phyloP scores from a whole-genome alignment of 2,113 vertebrate species.

The Charina bottae region DNA sequence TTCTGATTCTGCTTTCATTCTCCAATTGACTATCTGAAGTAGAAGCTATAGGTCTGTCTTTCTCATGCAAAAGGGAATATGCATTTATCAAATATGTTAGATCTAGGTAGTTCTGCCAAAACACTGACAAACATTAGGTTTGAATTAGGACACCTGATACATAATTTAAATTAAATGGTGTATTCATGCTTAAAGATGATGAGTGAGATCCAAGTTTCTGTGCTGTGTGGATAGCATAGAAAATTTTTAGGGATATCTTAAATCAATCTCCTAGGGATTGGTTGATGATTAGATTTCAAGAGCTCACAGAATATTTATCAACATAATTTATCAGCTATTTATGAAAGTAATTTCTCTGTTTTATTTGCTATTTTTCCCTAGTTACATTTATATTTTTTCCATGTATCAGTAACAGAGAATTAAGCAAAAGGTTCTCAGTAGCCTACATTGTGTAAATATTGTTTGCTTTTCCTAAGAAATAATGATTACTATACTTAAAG shows the following conservation, averaged over 20 bases:
- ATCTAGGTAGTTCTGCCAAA: neutral
- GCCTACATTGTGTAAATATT: constrained; percentile 13
- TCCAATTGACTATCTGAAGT: neutral
- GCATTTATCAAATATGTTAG: neutral
- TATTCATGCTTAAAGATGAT: neutral
- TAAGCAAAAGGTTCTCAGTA: neutral
- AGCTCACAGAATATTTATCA: constrained; percentile 19
- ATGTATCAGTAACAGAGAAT: constrained; percentile 9
- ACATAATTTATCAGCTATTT: neutral
- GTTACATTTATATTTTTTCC: neutral
- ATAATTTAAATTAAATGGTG: neutral
- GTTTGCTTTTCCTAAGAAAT: constrained; percentile 26
- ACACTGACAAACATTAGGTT: neutral
- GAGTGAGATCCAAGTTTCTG: neutral
- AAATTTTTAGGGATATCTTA: neutral
- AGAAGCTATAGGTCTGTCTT: neutral
- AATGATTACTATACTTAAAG: constrained; percentile 4
- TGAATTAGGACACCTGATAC: neutral
- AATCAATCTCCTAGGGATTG: neutral
- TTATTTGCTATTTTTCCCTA: constrained; percentile 14
- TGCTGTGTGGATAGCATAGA: neutral
- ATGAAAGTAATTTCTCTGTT: constrained; percentile 23
- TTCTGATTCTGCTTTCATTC: neutral
- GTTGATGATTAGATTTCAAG: constrained; percentile 8
- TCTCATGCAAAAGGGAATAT: neutral